Base-by-base conservation (phyloP, 2,888 invertebrate genomes). In the Rhimphoctona megacephalus region DNA sequence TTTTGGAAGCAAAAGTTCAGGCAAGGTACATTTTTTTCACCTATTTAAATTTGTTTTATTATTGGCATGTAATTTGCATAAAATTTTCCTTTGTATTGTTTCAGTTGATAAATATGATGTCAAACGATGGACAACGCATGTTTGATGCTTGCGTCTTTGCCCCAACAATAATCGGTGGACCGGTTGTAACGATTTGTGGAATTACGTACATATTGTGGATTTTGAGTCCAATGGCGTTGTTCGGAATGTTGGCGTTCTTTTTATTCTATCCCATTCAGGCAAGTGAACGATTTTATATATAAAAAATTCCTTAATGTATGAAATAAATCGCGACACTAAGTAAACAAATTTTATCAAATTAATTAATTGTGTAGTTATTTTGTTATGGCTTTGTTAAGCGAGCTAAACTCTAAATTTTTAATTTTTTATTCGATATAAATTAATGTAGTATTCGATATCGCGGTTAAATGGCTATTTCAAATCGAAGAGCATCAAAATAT, bases 241-340 rank as follows among this genome's bases (percentile, higher is more conserved):
- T 95, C 33, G 95, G 96, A 43, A 94, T 95, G 90, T 87, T 94
- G 25, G 93, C 94, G 25, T 95, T 96, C 89, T 85, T 95, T 4
- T 81, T 95, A 17, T 95, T 95, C 88, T 96, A 96, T 90, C 95
- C 95, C 3, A 88, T 95, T 69, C 95, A 96, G 94, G 96, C 96
- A 91, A 93, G 91, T 77, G 22, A 74, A 46, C 25, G n/a, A n/a
- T n/a, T 67, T n/a, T 5, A 39, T 22, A 3, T 25, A 0, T 7
- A 22, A 39, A 54, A 57, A 57, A 14, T 74, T 30, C 1, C 14
- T 0, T 69, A 33, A n/a, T n/a, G n/a, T n/a, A 14, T 36, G n/a
- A n/a, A 19, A 9, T 19, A 4, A 17, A 33, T 33, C 33, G 33
- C 33, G 33, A 33, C 33, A 33, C n/a, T n/a, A 5, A 33, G 33